These are phyloP conservation scores for Idaea aversata DNA, from an alignment of 2,888 invertebrate species.

Conservation along the genomic window DNA sequence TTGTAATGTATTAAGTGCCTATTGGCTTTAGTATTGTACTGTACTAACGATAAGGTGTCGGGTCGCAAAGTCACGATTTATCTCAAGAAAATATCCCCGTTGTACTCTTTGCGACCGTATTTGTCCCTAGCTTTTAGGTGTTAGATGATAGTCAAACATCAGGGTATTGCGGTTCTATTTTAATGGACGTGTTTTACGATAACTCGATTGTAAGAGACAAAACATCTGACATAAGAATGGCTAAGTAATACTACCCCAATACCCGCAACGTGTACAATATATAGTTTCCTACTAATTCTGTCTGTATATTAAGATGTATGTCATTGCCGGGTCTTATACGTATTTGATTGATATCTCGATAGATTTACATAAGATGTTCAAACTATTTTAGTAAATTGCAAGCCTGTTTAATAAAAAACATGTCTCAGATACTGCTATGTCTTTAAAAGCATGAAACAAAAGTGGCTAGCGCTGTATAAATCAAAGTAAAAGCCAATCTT, in stretches of 20 bases:
- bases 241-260: slow-evolving; percentile 77
- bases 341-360: not conserved
- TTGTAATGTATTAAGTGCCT: not conserved
- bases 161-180: slow-evolving; percentile 81
- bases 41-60: too few relatives aligned
- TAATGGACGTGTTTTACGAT: slow-evolving; percentile 67
- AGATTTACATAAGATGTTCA: not conserved
- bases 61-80: not conserved
- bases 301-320: slow-evolving; percentile 51
- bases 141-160: slow-evolving; percentile 74
- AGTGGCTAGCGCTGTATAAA: too few relatives aligned
- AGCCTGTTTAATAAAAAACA: too few relatives aligned
- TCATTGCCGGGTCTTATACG: slow-evolving; percentile 44
- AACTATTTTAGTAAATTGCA: not conserved
- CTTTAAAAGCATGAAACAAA: too few relatives aligned
- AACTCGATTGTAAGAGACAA: slow-evolving; percentile 64
- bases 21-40: not conserved
- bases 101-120: slow-evolving; percentile 74
- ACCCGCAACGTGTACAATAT: slow-evolving; percentile 67
- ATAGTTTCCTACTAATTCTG: slow-evolving; percentile 65
- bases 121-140: slow-evolving; percentile 76
- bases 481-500: too few relatives aligned
- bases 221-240: slow-evolving; percentile 53
- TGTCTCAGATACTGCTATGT: too few relatives aligned
- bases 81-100: slow-evolving; percentile 36